phyloP scores from a whole-genome alignment of 92 coral and sea anemone species.

The Actinernus sp. region DNA sequence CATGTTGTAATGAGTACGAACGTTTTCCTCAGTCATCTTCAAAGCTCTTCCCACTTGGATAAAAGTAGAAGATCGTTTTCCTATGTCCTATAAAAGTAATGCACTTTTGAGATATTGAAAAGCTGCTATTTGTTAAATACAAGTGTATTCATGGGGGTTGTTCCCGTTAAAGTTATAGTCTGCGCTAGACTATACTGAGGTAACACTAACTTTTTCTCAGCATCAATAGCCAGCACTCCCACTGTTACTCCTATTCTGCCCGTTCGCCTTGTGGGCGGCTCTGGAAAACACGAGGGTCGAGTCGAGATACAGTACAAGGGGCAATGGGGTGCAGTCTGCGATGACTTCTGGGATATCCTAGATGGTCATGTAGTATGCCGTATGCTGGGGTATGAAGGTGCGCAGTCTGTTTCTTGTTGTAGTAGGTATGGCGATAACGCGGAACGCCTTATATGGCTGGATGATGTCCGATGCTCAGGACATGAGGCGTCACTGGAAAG shows the following conservation, averaged over 20 bases:
- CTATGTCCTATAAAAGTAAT: too few species aligned
- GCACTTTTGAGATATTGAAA: too few species aligned
- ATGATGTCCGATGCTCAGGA: slow-evolving; percentile 14
- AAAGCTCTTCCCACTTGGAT: too few species aligned
- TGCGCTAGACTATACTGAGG: too few species aligned
- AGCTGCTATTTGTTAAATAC: too few species aligned
- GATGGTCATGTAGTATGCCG: slow-evolving; percentile 30
- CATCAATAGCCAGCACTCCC: too few species aligned
- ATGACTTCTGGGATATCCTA: slow-evolving; percentile 9
- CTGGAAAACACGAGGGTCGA: slow-evolving; percentile 8
- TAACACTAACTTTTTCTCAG: too few species aligned
- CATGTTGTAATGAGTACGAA: too few species aligned
- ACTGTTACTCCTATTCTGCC: background rate
- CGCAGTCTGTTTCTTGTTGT: slow-evolving; percentile 7
- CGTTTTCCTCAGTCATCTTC: too few species aligned
- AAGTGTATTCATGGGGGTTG: too few species aligned
- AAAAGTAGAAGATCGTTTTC: too few species aligned
- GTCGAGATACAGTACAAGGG: slow-evolving; percentile 7
- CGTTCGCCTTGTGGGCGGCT: slow-evolving; percentile 13
- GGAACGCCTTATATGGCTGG: slow-evolving; percentile 2
- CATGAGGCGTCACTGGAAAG: background rate
- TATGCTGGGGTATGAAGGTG: slow-evolving; percentile 11
- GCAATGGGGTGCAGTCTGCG: slow-evolving; percentile 23
- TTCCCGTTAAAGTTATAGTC: too few species aligned
- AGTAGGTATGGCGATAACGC: slow-evolving; percentile 16